A percentile compares a stretch with the other conserved stretches of the same genome.
phyloP scores from a whole-genome alignment of 2,113 vertebrate species.

The Orycteropus afer region DNA sequence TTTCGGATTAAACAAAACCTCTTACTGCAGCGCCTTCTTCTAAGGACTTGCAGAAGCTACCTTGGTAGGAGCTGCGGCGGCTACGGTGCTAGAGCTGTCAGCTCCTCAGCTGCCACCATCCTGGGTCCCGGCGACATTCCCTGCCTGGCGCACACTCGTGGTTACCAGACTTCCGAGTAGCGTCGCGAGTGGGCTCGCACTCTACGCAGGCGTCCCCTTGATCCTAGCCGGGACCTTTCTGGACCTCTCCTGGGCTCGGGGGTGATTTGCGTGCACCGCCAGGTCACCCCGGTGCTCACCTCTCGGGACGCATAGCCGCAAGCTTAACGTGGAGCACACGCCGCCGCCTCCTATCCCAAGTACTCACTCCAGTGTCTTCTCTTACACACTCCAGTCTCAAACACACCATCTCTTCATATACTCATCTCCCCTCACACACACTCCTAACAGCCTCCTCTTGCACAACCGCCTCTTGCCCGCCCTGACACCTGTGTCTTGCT shows the following conservation, averaged over 20 bases:
- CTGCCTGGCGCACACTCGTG: neutral
- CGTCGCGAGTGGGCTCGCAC: neutral
- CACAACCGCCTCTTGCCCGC: neutral
- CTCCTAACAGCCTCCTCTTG: neutral
- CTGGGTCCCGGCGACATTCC: neutral
- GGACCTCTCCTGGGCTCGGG: neutral
- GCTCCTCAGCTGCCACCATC: neutral
- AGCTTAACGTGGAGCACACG: neutral
- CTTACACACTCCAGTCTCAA: neutral
- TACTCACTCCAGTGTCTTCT: neutral
- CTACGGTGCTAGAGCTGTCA: neutral
- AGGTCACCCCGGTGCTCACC: neutral
- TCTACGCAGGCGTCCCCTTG: neutral
- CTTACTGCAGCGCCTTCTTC: neutral
- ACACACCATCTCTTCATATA: neutral
- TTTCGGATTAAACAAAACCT: neutral
- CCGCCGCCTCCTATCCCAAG: neutral
- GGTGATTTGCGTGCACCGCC: too few relatives aligned
- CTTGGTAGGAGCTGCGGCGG: neutral
- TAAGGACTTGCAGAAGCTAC: neutral
- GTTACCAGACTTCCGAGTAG: neutral
- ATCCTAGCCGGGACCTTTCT: accelerated
- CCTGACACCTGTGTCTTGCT: too few relatives aligned
- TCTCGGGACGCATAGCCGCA: neutral
- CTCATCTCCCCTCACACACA: neutral